A percentile compares a stretch with the other conserved stretches of the same genome.
Conservation (phyloP, 2,888 invertebrate species). For the Oscheius myriophilus region DNA sequence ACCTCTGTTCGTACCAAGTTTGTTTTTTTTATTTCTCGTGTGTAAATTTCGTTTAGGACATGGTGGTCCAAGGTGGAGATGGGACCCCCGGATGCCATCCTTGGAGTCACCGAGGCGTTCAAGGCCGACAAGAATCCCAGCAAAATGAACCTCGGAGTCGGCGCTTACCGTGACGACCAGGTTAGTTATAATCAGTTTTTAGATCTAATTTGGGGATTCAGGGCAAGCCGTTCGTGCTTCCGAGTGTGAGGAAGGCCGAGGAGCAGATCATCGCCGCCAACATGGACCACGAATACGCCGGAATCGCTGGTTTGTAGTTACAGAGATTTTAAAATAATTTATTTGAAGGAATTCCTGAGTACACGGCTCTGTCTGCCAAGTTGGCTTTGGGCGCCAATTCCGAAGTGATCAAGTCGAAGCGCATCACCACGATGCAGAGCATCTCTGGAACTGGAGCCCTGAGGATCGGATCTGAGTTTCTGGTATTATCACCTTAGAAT, state of each 20-base stretch:
- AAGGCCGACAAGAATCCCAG: constrained; percentile 84
- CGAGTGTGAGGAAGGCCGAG: constrained; percentile 91
- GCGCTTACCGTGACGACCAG: constrained; percentile 93
- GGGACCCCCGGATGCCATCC: constrained; percentile 76
- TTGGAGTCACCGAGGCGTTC: constrained; percentile 95
- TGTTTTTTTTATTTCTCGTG: background rate
- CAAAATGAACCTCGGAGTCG: constrained; percentile 86
- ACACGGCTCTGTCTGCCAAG: constrained; percentile 83
- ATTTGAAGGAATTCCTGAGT: constrained; percentile 77
- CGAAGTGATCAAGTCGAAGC: constrained; percentile 73
- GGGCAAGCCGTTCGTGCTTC: constrained; percentile 95
- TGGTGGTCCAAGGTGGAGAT: constrained; percentile 69
- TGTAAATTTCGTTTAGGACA: constrained; percentile 31
- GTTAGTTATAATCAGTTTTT: constrained; percentile 28
- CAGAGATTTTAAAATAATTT: background rate
- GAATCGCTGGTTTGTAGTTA: constrained; percentile 80
- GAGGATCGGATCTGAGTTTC: constrained; percentile 88
- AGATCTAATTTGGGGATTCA: constrained; percentile 66
- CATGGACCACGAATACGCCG: constrained; percentile 92
- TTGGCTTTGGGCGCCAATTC: constrained; percentile 86
- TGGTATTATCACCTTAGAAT: constrained; percentile 72
- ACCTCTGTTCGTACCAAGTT: constrained; percentile 49
- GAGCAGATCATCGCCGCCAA: constrained; percentile 79
- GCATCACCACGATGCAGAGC: constrained; percentile 80
- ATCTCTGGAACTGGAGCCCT: constrained; percentile 96